Conservation (phyloP, 2,888 invertebrate species). For the Dolichopus griseipennis region DNA sequence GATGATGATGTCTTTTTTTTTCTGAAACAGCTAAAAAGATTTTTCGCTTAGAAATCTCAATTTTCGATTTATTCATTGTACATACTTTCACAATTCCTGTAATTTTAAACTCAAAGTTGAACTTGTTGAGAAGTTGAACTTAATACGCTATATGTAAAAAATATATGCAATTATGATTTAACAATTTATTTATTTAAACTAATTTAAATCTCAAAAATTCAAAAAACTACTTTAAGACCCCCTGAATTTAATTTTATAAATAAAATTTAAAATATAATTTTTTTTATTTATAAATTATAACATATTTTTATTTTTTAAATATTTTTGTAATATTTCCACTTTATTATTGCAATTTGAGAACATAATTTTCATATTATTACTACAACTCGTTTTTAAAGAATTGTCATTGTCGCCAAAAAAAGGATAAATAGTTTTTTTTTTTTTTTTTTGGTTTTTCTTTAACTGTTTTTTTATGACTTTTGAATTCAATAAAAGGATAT, state of each 20-base stretch:
- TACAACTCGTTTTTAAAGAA: not conserved
- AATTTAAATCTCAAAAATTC: no score
- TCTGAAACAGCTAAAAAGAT: no score
- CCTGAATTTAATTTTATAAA: not conserved
- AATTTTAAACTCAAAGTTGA: no score
- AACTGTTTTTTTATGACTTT: not conserved
- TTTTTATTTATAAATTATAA: not conserved
- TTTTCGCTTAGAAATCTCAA: no score
- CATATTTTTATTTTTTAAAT: not conserved
- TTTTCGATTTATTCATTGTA: no score
- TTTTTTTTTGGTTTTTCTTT: not conserved
- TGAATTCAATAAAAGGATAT: not conserved
- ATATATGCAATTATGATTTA: no score
- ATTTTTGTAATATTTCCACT: not conserved
- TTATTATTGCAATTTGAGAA: constrained; percentile 6
- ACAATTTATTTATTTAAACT: no score
- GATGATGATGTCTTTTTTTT: no score
- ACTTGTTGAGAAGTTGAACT: no score
- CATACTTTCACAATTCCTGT: no score
- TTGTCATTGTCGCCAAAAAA: constrained; percentile 5
- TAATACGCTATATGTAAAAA: no score
- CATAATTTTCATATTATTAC: not conserved
- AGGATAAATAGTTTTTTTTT: not conserved
- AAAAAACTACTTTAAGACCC: not conserved
- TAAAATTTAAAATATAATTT: not conserved